Conservation (phyloP, 2,113 vertebrate genomes). For the Misgurnus anguillicaudatus region DNA sequence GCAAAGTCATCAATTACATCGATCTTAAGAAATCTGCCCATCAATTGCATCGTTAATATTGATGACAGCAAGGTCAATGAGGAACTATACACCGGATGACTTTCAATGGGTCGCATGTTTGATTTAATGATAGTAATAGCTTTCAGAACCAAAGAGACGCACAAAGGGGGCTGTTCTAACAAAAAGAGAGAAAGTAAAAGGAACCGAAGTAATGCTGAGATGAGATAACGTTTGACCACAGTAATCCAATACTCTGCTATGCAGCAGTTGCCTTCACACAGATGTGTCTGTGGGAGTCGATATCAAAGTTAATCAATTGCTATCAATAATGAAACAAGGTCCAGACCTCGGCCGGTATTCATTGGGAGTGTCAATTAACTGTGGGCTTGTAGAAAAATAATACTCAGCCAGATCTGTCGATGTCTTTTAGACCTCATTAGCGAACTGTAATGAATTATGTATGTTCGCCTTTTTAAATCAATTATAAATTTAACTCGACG, state of each 20-base stretch:
- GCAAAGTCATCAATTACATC: too few species aligned
- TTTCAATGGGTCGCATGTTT: not conserved
- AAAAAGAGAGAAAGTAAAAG: not conserved
- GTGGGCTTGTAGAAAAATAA: conserved; percentile 40
- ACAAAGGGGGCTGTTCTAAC: not conserved
- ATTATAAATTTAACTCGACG: conserved; percentile 53
- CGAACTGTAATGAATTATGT: conserved; percentile 64
- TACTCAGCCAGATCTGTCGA: conserved; percentile 37
- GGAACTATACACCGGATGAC: not conserved
- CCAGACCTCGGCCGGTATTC: conserved; percentile 20
- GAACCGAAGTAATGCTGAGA: not conserved
- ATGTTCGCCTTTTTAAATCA: conserved; percentile 54
- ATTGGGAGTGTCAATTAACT: conserved; percentile 52
- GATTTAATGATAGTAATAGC: not conserved
- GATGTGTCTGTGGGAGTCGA: not conserved
- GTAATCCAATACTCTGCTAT: not conserved
- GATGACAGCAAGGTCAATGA: not conserved
- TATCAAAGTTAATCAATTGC: conserved; percentile 30
- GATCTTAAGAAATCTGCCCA: too few species aligned
- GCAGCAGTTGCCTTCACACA: not conserved
- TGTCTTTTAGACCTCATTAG: conserved; percentile 44
- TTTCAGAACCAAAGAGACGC: too few species aligned
- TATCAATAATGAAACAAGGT: conserved; percentile 41
- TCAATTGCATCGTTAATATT: too few species aligned
- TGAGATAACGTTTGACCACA: conserved; percentile 15